phyloP scores from a whole-genome alignment of 2,113 vertebrate species.

The Prolemur simus region DNA sequence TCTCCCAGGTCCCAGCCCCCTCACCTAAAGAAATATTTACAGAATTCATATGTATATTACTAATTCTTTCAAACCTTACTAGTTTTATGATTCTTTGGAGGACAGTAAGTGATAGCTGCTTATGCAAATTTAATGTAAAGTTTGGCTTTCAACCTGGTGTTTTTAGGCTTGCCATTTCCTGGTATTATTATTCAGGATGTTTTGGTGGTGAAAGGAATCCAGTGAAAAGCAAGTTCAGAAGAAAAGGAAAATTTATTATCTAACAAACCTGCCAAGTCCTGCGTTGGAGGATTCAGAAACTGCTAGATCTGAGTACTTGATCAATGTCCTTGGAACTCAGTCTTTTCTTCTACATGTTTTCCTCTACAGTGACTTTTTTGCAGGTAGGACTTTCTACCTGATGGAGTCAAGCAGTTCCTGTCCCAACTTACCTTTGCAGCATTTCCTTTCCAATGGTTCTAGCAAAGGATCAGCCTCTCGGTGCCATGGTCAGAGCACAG shows the following conservation, averaged over 20 bases:
- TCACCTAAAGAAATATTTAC: not conserved
- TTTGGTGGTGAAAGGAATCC: not conserved
- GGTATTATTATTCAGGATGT: not conserved
- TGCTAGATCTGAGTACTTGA: not conserved
- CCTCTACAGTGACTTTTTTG: not conserved
- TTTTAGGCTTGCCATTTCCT: slow-evolving; percentile 26
- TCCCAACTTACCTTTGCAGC: not conserved
- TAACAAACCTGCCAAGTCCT: not conserved
- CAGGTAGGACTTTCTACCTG: not conserved
- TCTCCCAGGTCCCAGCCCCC: not conserved
- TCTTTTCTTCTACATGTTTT: not conserved
- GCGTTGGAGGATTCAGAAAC: not conserved
- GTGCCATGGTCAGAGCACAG: not conserved
- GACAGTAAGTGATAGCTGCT: not conserved
- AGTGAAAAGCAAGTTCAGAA: slow-evolving; percentile 32
- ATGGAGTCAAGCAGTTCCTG: not conserved
- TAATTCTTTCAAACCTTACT: not conserved
- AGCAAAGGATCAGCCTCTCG: not conserved
- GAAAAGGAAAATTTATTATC: not conserved
- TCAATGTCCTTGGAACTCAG: not conserved
- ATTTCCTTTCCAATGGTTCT: not conserved
- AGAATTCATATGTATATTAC: not conserved
- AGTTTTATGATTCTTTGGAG: not conserved
- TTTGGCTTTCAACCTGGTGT: slow-evolving; percentile 28
- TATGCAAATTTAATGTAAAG: slow-evolving; percentile 23